A percentile compares a stretch with the other conserved stretches of the same genome.
phyloP scores from a whole-genome alignment of 2,888 invertebrate genomes.

The Chydorus sphaericus region DNA sequence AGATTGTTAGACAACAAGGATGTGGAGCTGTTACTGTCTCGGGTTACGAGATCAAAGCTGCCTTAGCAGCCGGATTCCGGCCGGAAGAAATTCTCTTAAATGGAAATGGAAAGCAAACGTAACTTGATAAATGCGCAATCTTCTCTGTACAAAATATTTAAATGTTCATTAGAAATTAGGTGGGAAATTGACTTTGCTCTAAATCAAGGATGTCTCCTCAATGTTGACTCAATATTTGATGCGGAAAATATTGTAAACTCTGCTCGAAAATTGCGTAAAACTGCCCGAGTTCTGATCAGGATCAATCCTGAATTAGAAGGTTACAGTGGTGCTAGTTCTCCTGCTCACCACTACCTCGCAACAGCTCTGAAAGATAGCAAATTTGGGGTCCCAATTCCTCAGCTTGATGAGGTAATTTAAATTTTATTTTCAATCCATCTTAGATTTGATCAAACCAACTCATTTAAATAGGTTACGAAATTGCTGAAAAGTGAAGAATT shows the following conservation, averaged over 20 bases:
- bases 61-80: conserved; percentile 26
- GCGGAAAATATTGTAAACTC: conserved; percentile 24
- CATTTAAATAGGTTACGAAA: conserved; percentile 19
- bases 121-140: conserved; percentile 2
- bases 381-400: conserved; percentile 27
- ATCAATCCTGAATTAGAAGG: conserved; percentile 27
- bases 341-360: conserved; percentile 26
- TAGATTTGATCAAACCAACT: neutral
- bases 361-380: conserved; percentile 27
- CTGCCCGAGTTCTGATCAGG: conserved; percentile 26
- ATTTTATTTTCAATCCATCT: conserved; percentile 13
- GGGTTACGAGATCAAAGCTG: conserved; percentile 28
- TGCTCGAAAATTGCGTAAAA: conserved; percentile 19
- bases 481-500: conserved; percentile 21
- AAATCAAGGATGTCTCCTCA: conserved; percentile 26
- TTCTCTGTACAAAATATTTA: neutral
- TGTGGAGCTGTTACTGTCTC: conserved; percentile 26
- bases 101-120: conserved; percentile 30
- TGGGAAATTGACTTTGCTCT: conserved; percentile 30
- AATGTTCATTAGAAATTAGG: conserved; percentile 15
- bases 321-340: conserved; percentile 19
- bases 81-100: conserved; percentile 27
- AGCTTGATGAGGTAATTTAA: conserved; percentile 22
- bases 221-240: conserved; percentile 31
- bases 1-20: conserved; percentile 22